Conservation (phyloP, 2,888 invertebrate species). For the Cerastis leucographa region DNA sequence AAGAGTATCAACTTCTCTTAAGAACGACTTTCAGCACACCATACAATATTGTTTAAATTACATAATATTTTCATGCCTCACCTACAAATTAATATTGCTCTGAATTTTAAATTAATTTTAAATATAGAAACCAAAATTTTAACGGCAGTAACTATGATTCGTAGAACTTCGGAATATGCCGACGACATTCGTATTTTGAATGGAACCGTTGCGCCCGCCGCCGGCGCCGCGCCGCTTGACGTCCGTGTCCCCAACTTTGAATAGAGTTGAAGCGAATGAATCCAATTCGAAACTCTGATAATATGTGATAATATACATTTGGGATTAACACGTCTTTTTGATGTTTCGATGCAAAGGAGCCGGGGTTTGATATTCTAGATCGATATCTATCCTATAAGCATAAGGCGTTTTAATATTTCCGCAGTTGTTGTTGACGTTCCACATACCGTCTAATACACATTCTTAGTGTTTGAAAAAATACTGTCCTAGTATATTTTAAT, state of each 20-base stretch:
- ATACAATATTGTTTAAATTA: neutral
- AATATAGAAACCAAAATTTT: constrained; percentile 19
- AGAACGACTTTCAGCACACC: neutral
- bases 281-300: constrained; percentile 73
- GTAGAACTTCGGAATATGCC: constrained; percentile 34
- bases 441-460: neutral
- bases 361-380: neutral
- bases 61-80: neutral
- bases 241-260: constrained; percentile 75
- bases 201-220: constrained; percentile 63
- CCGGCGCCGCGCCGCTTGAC: constrained; percentile 34
- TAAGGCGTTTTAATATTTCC: neutral
- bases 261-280: constrained; percentile 77
- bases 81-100: neutral
- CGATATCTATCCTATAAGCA: neutral
- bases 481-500: neutral
- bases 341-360: constrained; percentile 13
- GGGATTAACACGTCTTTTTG: constrained; percentile 57
- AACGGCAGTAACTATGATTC: constrained; percentile 38
- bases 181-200: constrained; percentile 61
- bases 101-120: constrained; percentile 3
- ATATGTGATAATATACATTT: constrained; percentile 72
- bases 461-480: neutral
- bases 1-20: too few relatives aligned
- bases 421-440: neutral